These are phyloP conservation scores for Proterorhinus semilunaris DNA, from an alignment of 2,113 vertebrate species.

Conservation along the genomic window DNA sequence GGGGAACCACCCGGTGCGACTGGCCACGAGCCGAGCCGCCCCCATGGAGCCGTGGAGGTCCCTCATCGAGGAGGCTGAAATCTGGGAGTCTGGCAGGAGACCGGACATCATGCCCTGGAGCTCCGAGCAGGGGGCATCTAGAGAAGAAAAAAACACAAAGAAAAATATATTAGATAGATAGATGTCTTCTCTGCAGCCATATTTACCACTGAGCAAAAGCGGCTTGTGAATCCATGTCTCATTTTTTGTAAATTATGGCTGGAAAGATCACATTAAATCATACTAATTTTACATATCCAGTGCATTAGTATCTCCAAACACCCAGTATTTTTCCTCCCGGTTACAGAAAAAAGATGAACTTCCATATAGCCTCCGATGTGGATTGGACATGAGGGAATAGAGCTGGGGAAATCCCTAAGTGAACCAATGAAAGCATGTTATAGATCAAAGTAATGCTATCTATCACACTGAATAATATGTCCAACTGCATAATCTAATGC, in stretches of 20 bases:
- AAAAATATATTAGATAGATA: background rate
- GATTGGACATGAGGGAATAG: conserved; percentile 37
- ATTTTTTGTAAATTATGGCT: background rate
- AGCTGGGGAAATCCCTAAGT: conserved; percentile 36
- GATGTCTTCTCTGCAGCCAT: background rate
- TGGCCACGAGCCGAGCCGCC: conserved; percentile 90
- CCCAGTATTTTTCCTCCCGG: conserved; percentile 36
- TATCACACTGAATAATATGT: conserved; percentile 41
- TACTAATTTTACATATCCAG: background rate
- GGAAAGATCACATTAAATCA: background rate
- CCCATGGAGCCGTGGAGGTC: conserved; percentile 93
- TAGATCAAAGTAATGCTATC: conserved; percentile 53
- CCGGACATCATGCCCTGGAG: conserved; percentile 96
- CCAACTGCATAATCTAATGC: conserved; percentile 26
- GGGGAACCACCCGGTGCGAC: conserved; percentile 94
- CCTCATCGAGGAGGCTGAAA: conserved; percentile 90
- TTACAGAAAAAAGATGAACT: conserved; percentile 44
- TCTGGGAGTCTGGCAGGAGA: conserved; percentile 89
- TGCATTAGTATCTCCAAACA: conserved; percentile 23
- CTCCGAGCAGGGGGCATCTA: conserved; percentile 93
- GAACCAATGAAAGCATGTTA: conserved; percentile 45
- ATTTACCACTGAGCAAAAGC: background rate
- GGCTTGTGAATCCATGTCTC: background rate
- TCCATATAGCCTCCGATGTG: conserved; percentile 29
- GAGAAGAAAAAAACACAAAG: background rate